phyloP scores from a whole-genome alignment of 2,113 vertebrate species.

The Cynocephalus volans region DNA sequence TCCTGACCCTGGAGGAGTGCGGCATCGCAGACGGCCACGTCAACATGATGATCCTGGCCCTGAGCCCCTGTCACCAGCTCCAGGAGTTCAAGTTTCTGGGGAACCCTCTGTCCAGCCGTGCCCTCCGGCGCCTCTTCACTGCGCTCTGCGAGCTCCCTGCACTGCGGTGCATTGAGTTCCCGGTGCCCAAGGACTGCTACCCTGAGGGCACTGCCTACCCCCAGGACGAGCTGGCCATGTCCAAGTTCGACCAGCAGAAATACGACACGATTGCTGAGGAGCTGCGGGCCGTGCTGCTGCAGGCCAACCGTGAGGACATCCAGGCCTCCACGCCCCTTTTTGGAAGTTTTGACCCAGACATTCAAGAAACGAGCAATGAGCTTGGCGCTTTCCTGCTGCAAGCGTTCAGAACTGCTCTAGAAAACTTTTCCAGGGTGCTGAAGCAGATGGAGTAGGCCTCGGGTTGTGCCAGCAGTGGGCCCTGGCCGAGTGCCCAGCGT shows the following conservation, averaged over 20 bases:
- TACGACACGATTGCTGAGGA: slow-evolving; percentile 91
- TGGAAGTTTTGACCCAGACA: slow-evolving; percentile 94
- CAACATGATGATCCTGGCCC: slow-evolving; percentile 88
- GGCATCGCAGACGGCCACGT: slow-evolving; percentile 92
- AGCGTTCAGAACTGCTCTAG: slow-evolving; percentile 93
- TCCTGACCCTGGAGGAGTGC: slow-evolving; percentile 95
- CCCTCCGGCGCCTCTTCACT: slow-evolving; percentile 90
- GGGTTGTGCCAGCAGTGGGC: too few relatives aligned
- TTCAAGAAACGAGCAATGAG: slow-evolving; percentile 95
- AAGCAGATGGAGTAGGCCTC: slow-evolving; percentile 82
- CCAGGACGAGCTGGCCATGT: slow-evolving; percentile 90
- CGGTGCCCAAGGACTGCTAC: slow-evolving; percentile 96
- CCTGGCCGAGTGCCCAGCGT: too few relatives aligned
- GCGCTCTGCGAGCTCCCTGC: slow-evolving; percentile 90
- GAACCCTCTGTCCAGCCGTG: slow-evolving; percentile 93
- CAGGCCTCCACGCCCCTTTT: slow-evolving; percentile 92
- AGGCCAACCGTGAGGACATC: slow-evolving; percentile 90
- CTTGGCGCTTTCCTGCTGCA: slow-evolving; percentile 93
- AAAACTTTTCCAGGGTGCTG: slow-evolving; percentile 91
- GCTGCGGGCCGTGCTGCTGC: slow-evolving; percentile 90
- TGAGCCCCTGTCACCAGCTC: slow-evolving; percentile 91
- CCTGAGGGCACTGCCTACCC: slow-evolving; percentile 92
- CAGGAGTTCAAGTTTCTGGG: slow-evolving; percentile 94
- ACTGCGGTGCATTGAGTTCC: slow-evolving; percentile 93
- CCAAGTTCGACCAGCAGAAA: slow-evolving; percentile 91